A percentile compares a stretch with the other conserved stretches of the same genome.
These are phyloP conservation scores for Hestina assimilis DNA, from an alignment of 1,140 invertebrate genomes.

Conservation along the genomic window DNA sequence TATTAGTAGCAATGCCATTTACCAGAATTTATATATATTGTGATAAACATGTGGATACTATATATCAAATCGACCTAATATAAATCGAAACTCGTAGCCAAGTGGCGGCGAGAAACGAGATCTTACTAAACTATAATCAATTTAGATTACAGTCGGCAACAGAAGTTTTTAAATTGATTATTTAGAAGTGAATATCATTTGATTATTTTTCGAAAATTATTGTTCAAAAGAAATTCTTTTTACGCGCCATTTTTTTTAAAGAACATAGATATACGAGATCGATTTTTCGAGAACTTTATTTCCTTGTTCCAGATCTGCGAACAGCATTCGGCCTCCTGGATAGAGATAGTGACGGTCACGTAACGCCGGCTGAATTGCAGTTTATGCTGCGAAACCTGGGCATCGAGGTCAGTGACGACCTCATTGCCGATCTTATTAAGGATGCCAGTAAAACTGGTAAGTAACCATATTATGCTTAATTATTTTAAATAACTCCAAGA, in stretches of 20 bases:
- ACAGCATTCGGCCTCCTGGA: slow-evolving; percentile 87
- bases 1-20: slow-evolving; percentile 5
- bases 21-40: background rate
- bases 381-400: slow-evolving; percentile 87
- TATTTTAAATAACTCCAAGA: background rate
- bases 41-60: background rate
- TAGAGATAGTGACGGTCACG: slow-evolving; percentile 85
- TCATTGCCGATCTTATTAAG: slow-evolving; percentile 83
- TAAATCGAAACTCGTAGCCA: slow-evolving; percentile 12
- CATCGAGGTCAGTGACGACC: slow-evolving; percentile 84
- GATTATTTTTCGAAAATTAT: too few species aligned
- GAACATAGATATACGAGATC: too few species aligned
- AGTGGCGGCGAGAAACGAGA: slow-evolving; percentile 2
- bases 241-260: too few species aligned
- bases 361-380: slow-evolving; percentile 85
- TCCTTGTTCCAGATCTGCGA: slow-evolving; percentile 81
- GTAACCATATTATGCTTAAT: slow-evolving; percentile 16
- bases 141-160: background rate
- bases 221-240: too few species aligned
- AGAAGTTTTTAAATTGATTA: background rate
- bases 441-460: slow-evolving; percentile 82
- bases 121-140: slow-evolving; percentile 8
- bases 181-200: background rate
- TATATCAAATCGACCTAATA: slow-evolving; percentile 2
- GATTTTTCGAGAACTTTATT: background rate